A percentile compares a stretch with the other conserved stretches of the same genome.
phyloP scores from a whole-genome alignment of 2,888 invertebrate genomes.

The Strigamia crassipes region DNA sequence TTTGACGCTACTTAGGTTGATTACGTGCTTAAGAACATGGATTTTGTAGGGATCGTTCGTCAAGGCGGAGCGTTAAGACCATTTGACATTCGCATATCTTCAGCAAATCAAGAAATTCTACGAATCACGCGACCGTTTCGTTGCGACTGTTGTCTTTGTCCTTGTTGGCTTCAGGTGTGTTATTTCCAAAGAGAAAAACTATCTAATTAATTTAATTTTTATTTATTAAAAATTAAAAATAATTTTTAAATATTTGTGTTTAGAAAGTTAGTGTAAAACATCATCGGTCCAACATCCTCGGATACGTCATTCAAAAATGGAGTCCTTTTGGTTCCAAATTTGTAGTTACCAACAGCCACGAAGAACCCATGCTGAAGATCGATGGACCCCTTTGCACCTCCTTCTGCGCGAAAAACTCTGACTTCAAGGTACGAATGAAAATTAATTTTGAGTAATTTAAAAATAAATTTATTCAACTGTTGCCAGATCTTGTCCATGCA shows the following conservation, averaged over 20 bases:
- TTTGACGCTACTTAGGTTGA: no score
- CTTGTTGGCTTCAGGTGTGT: neutral
- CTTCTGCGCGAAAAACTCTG: neutral
- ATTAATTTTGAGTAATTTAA: neutral
- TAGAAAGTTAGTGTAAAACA: neutral
- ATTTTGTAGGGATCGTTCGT: neutral
- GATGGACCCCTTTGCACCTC: neutral
- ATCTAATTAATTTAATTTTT: no score
- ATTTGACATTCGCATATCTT: neutral
- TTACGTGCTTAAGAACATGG: neutral
- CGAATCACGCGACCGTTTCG: neutral
- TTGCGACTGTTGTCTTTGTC: neutral
- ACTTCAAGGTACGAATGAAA: neutral
- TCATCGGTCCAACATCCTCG: neutral
- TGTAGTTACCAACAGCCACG: neutral
- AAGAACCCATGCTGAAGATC: neutral
- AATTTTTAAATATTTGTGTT: neutral
- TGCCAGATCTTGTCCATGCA: slow-evolving; percentile 74
- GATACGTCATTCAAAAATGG: neutral
- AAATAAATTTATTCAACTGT: neutral
- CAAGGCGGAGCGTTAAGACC: neutral
- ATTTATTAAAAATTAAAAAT: no score
- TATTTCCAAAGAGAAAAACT: no score
- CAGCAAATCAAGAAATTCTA: neutral
- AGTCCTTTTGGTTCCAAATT: neutral